Conservation (phyloP, 2,113 vertebrate genomes). For the Verasper variegatus region DNA sequence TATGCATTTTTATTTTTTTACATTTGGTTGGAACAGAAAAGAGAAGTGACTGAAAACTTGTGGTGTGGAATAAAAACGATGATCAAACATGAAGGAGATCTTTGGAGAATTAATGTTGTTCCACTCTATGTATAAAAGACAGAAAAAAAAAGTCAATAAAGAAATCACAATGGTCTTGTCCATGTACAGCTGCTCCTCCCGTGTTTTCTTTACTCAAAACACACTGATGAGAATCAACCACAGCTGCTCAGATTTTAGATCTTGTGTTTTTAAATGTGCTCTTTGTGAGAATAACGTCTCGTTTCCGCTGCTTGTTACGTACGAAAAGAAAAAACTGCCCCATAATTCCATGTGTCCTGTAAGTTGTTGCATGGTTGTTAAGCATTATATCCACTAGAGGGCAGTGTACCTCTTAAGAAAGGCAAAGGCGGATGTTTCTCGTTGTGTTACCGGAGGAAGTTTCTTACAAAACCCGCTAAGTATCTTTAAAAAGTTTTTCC, state of each 20-base stretch:
- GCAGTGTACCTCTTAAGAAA: too few relatives aligned
- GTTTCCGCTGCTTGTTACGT: too few relatives aligned
- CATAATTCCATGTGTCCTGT: too few relatives aligned
- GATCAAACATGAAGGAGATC: conserved; percentile 71
- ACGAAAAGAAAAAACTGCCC: too few relatives aligned
- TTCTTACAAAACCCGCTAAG: too few relatives aligned
- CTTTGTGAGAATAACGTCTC: too few relatives aligned
- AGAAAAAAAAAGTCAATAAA: conserved; percentile 76
- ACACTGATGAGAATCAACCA: neutral
- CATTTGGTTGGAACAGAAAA: conserved; percentile 67
- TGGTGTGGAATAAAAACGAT: conserved; percentile 76
- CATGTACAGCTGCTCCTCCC: conserved; percentile 52
- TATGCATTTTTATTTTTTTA: conserved; percentile 59
- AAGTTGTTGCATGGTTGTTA: too few relatives aligned
- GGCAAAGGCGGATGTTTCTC: too few relatives aligned
- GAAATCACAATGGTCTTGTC: conserved; percentile 78
- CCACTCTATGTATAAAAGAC: conserved; percentile 77
- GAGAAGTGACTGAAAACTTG: conserved; percentile 69
- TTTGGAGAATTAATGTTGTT: conserved; percentile 78
- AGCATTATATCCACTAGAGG: too few relatives aligned
- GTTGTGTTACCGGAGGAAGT: too few relatives aligned
- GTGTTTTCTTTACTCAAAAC: conserved; percentile 5
- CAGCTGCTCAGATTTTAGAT: neutral
- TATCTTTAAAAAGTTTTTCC: too few relatives aligned
- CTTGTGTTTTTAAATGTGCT: too few relatives aligned